A percentile compares a stretch with the other conserved stretches of the same genome.
Conservation (phyloP, 2,797 vertebrate species). For the Pseudopleuronectes americanus region DNA sequence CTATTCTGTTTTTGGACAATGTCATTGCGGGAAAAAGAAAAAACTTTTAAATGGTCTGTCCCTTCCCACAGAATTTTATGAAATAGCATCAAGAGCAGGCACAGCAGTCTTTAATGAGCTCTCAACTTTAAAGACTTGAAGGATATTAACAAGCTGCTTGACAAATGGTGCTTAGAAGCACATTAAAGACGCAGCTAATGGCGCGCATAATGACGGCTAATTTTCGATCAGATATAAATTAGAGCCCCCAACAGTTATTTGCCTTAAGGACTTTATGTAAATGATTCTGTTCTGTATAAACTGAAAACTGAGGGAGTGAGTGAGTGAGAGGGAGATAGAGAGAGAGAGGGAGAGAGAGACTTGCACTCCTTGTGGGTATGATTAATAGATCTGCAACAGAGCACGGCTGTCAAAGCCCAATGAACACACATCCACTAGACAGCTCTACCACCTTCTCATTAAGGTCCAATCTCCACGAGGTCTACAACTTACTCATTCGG, state of each 20-base stretch:
- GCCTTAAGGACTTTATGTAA: constrained; percentile 99
- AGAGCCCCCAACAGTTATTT: constrained; percentile 99
- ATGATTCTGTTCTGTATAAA: constrained; percentile 99
- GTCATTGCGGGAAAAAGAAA: constrained; percentile 45
- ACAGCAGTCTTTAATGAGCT: constrained; percentile 99
- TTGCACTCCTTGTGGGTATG: constrained; percentile 89
- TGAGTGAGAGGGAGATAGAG: constrained; percentile 56
- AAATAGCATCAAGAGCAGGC: constrained; percentile 96
- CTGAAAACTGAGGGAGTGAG: constrained; percentile 86
- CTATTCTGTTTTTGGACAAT: constrained; percentile 40
- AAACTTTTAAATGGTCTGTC: constrained; percentile 69
- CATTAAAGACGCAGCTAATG: constrained; percentile 99
- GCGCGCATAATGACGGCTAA: constrained; percentile 99
- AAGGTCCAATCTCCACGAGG: constrained; percentile 70
- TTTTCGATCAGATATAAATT: constrained; percentile 99
- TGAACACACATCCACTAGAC: constrained; percentile 84
- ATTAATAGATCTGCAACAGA: constrained; percentile 91
- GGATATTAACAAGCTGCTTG: constrained; percentile 99
- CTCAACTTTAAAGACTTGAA: constrained; percentile 99
- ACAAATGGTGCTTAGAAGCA: constrained; percentile 99
- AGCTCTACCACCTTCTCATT: constrained; percentile 83
- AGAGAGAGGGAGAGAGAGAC: constrained; percentile 51
- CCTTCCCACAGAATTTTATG: constrained; percentile 89
- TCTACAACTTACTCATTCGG: constrained; percentile 72
- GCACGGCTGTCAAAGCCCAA: constrained; percentile 87